These are phyloP conservation scores for Neocrepidodera transversa DNA, from an alignment of 2,888 invertebrate species.

Conservation along the genomic window DNA sequence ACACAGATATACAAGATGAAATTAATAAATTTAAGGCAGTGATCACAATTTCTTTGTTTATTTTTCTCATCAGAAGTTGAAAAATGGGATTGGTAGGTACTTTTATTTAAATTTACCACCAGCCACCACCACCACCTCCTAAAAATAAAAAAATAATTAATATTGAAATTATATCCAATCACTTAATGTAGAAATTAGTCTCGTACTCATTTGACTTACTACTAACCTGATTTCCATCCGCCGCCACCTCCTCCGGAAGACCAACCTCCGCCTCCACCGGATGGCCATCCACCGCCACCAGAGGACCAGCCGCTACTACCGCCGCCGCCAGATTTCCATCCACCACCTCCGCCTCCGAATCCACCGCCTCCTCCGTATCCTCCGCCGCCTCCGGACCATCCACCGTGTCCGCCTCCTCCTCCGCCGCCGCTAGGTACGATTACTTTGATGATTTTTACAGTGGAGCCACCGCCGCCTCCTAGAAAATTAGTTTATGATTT, in stretches of 20 bases:
- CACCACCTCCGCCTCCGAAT: slow-evolving; percentile 40
- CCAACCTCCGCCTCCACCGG: slow-evolving; percentile 31
- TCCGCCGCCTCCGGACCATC: slow-evolving; percentile 37
- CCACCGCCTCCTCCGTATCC: slow-evolving; percentile 44
- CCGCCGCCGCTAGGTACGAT: slow-evolving; percentile 49
- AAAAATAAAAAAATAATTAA: slow-evolving; percentile 12
- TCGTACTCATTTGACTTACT: too few species aligned
- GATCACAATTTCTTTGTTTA: slow-evolving; percentile 22
- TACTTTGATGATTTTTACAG: slow-evolving; percentile 49
- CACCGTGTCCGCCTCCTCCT: slow-evolving; percentile 20
- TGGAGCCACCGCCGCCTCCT: slow-evolving; percentile 39
- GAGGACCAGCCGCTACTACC: slow-evolving; percentile 30
- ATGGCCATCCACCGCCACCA: slow-evolving; percentile 30
- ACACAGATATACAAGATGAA: slow-evolving; percentile 30
- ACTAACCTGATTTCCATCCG: slow-evolving; percentile 31
- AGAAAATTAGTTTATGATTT: too few species aligned
- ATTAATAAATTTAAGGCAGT: slow-evolving; percentile 12
- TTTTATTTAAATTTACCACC: slow-evolving; percentile 32
- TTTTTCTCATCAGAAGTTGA: not conserved
- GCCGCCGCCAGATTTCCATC: slow-evolving; percentile 29
- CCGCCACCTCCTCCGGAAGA: slow-evolving; percentile 18
- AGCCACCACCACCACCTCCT: slow-evolving; percentile 34
- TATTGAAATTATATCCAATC: not conserved
- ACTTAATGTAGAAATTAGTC: too few species aligned
- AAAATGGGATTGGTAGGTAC: slow-evolving; percentile 1